Conservation (phyloP, 2,797 vertebrate genomes). For the Sebastes oblongus region DNA sequence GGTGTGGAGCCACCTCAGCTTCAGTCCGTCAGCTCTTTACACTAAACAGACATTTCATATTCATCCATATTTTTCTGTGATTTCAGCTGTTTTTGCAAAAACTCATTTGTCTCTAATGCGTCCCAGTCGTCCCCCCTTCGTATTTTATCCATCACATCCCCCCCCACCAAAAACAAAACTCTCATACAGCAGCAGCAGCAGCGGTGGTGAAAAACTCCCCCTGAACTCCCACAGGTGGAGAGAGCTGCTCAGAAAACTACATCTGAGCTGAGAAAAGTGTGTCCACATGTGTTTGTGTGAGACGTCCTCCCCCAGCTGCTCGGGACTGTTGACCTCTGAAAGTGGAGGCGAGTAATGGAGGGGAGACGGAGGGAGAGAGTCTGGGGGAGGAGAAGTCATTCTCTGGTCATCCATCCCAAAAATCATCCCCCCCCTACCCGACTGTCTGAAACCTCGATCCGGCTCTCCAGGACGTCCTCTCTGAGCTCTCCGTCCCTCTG, state of each 20-base stretch:
- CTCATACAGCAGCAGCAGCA: background rate
- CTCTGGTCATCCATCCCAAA: constrained; percentile 12
- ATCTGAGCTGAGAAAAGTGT: constrained; percentile 39
- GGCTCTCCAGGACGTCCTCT: constrained; percentile 2
- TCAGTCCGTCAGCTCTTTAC: background rate
- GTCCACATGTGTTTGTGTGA: constrained; percentile 32
- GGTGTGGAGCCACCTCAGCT: background rate
- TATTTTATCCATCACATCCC: constrained; percentile 18
- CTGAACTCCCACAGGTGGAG: constrained; percentile 39
- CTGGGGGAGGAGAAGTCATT: constrained; percentile 22
- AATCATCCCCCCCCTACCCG: background rate
- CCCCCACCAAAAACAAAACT: constrained; percentile 11
- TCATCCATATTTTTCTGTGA: background rate
- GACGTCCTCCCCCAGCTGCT: constrained; percentile 19
- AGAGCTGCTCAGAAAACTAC: constrained; percentile 41
- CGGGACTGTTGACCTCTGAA: constrained; percentile 10
- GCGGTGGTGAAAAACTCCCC: background rate
- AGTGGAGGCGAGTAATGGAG: constrained; percentile 11
- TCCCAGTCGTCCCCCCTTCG: background rate
- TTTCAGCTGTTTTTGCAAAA: background rate
- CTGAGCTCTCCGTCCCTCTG: background rate
- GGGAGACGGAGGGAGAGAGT: background rate
- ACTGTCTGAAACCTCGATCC: background rate
- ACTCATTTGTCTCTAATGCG: constrained; percentile 12
- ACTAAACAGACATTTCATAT: background rate